These are phyloP conservation scores for Augochlora pura DNA, from an alignment of 1,140 invertebrate genomes.

Conservation along the genomic window DNA sequence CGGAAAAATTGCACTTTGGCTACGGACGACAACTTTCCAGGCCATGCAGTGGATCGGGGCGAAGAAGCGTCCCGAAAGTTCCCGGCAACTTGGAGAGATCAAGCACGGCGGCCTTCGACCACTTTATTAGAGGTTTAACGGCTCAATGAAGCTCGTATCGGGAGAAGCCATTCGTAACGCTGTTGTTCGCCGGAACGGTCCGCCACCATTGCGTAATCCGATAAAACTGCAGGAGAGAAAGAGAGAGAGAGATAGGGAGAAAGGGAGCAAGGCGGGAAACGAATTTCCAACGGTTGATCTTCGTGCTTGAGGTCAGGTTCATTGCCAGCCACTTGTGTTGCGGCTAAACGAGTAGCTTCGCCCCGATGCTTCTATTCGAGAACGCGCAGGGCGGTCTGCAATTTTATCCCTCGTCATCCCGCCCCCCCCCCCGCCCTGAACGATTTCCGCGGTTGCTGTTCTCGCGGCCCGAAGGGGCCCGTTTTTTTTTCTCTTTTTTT, in stretches of 20 bases:
- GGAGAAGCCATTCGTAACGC: neutral
- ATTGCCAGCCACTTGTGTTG: constrained; percentile 1
- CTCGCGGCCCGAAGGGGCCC: neutral
- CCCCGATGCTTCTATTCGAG: neutral
- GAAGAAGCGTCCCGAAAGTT: too few relatives aligned
- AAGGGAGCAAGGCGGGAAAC: neutral
- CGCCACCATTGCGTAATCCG: neutral
- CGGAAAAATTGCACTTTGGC: too few relatives aligned
- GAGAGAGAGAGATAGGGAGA: neutral
- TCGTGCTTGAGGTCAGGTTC: constrained; percentile 8
- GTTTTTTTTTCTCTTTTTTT: too few relatives aligned
- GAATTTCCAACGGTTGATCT: constrained; percentile 12
- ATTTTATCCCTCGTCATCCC: neutral
- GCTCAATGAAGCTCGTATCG: neutral
- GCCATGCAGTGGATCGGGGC: too few relatives aligned
- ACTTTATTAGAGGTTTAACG: constrained; percentile 2
- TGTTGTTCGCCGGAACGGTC: neutral
- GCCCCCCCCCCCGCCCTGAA: too few relatives aligned
- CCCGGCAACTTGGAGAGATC: too few relatives aligned
- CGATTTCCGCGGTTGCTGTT: neutral
- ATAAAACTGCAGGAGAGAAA: constrained; percentile 11
- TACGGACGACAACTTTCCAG: too few relatives aligned
- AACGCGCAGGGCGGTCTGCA: neutral
- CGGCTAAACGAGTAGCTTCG: neutral
- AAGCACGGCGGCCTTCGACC: too few relatives aligned